Base-by-base conservation (phyloP, 1,140 invertebrate genomes). In the Rhyzopertha dominica region DNA sequence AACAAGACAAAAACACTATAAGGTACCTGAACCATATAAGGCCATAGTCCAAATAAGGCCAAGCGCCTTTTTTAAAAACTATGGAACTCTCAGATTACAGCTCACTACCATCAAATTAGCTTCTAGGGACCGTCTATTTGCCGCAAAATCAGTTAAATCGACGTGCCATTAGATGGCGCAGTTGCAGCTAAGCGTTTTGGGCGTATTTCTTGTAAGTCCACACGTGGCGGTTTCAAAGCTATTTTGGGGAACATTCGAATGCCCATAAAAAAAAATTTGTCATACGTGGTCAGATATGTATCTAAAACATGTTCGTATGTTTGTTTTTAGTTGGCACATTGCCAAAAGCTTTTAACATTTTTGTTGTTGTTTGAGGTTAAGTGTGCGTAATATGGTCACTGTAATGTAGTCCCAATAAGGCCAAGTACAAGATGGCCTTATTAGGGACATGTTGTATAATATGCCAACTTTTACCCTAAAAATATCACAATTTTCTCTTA, bases 1-100 rank as follows among this genome's bases (percentile, higher is more conserved):
- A 43, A 31, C 43, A 20, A 35, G 5, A 35, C 17, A 7, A 10
- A 43, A 47, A 47, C 7, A n/a, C 26, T 4, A n/a, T 10, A 17
- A 35, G 5, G 18, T 35, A 35, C 32, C n/a, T 17, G 14, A n/a
- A 19, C 18, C 32, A 19, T 14, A 17, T 35, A 35, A 17, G 18
- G 13, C 13, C 18, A 35, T 17, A 17, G 16, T 17, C 18, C 13
- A 18, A 35, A 35, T 35, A 17, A 35, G 18, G 18, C 13, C 13
- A 17, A 35, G n/a, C 20, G 18, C n/a, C 18, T n/a, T 19, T 35
- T 17, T 35, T 14, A n/a, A 19, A 17, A 4, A 35, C 16, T 18
- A 35, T n/a, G 12, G 18, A n/a, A 30, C 29, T 13, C 29, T 13
- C 29, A 4, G 17, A 30, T 30, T 30, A 10, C 17, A 30, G 17